Base-by-base conservation (phyloP, 2,113 vertebrate genomes). In the Lasiurus cinereus region DNA sequence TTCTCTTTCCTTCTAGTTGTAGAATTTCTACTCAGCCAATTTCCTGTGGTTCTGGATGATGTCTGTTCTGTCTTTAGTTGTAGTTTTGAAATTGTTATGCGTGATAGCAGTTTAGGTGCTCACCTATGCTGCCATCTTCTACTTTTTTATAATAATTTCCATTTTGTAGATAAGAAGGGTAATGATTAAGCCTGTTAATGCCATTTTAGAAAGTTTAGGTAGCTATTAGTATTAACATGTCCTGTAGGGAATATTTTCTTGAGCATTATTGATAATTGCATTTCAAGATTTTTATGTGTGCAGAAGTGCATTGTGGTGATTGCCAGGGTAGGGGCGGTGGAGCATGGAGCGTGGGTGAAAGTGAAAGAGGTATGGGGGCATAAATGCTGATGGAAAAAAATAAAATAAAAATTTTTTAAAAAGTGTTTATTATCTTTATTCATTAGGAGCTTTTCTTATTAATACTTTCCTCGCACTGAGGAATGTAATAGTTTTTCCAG, bases 221-320 rank as follows among this genome's bases (percentile, higher is more conserved):
- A 77, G 88, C 31, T 77, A 1, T 88, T 62, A 83, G 46, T 13
- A 33, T 86, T 70, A 59, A 1, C 59, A n/a, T 91, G 22, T 79
- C 69, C 21, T 76, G 2, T 86, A 62, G 36, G 70, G 70, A 88
- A 86, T 80, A 22, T 70, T 74, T 83, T 90, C 77, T 96, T 86
- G 24, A 95, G n/a, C 21, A 46, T 83, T 90, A 36, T 50, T 77
- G 29, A 31, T 67, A 31, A 31, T 31, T 73, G 27, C 22, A 46
- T 64, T 95, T 70, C 54, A 19, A 54, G 56, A 36, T 93, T 7
- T 79, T 1, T 80, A 5, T 82, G 46, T 66, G 59, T 76, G 43
- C 78, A 48, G 52, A 91, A 72, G 24, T 39, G 5, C 12, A 67
- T 6, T 67, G 14, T 66, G 62, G 13, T 66, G 64, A 67, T 67